Evolutionary conservation across 2,888 invertebrate species (phyloP), one percentile per base, ranked within the genome.

Genomic region (Hyalella azteca): DNA sequence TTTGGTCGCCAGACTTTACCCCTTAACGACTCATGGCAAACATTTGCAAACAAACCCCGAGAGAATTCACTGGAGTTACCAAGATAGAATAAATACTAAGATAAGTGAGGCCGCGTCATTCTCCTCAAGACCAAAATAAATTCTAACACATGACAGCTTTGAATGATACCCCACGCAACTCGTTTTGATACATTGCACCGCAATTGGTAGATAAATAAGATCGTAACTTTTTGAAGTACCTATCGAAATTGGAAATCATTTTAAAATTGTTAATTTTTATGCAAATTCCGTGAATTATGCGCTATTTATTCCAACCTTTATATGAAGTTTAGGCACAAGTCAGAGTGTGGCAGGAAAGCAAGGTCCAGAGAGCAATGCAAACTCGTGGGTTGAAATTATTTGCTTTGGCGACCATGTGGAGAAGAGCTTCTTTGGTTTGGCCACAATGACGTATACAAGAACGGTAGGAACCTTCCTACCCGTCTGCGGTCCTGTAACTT

Each of bases 31-130:
- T 60, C 60, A 36, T 36, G 60, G 60, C 36, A 60, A 60, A 60
- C 60, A 60, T 60, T 60, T 60, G 36, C 60, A 60, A 60, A 60
- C 60, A 60, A 60, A 60, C 60, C 60, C 36, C 60, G 60, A 29
- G 60, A 60, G 60, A 60, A 60, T 60, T 60, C 60, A 29, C 60
- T 60, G 60, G 60, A 60, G 60, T 60, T 60, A 60, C 60, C 60
- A 60, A 60, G 60, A 60, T 60, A 60, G 60, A 60, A 60, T 60
- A 60, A 60, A 60, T 60, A 60, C 36, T 36, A 36, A 60, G 60
- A 60, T 60, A 36, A 60, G 60, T 60, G 60, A 60, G 36, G 60
- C 60, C 60, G 29, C 60, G 60, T 60, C 60, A 60, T 60, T 60
- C 60, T 60, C 7, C 5, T 36, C 32, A 29, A 60, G 60, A 36